Evolutionary conservation across 2,113 vertebrate genomes (phyloP).

Genomic region (Atrichornis clamosus): DNA sequence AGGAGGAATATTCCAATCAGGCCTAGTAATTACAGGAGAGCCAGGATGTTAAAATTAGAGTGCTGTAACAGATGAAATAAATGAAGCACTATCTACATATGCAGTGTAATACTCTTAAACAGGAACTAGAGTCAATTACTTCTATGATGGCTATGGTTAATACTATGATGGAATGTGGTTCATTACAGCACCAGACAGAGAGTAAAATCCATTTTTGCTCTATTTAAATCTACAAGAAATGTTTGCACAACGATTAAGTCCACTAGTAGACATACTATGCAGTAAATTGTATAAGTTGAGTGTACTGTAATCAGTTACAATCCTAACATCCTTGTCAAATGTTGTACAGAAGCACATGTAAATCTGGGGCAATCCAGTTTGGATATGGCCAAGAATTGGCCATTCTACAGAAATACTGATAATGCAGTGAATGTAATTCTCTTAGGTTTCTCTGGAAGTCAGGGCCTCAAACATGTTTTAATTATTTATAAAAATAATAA

Average conservation of each 20-base stretch:
- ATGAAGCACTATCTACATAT: neutral
- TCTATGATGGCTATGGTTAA: neutral
- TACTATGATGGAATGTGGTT: neutral
- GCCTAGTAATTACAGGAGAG: neutral
- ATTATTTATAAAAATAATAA: neutral
- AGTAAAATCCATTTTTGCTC: neutral
- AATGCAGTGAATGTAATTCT: neutral
- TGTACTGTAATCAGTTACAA: neutral
- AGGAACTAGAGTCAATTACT: neutral
- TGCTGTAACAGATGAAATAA: neutral
- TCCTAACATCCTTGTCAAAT: neutral
- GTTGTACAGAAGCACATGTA: neutral
- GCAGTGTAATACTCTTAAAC: neutral
- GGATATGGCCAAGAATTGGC: neutral
- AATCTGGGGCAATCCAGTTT: neutral
- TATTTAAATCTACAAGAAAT: neutral
- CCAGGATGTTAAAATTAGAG: neutral
- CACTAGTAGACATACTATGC: neutral
- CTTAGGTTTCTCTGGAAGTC: neutral
- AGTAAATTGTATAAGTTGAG: neutral
- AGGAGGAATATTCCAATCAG: neutral
- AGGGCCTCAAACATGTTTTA: neutral
- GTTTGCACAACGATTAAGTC: neutral
- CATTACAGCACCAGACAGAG: neutral
- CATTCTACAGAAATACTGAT: neutral